Conservation (phyloP, 53 echinoderm and acorn worm species). For the Paelopatides confundens region DNA sequence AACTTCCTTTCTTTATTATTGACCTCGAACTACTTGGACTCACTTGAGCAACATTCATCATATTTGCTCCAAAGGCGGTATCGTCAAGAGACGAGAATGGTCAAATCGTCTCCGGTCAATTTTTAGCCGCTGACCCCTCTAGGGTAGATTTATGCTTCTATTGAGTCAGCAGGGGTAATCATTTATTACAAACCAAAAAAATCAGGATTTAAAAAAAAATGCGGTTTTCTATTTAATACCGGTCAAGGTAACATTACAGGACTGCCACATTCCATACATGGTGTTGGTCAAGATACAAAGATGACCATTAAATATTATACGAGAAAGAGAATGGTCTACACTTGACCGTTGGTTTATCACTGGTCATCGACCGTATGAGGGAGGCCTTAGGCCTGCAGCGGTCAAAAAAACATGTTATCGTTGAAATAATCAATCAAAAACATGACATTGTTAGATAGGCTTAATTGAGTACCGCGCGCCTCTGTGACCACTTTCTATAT, state of each 20-base stretch:
- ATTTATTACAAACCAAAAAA: not conserved
- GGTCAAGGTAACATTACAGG: constrained; percentile 36
- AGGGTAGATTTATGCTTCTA: constrained; percentile 18
- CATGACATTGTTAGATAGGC: too few species aligned
- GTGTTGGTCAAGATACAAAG: not conserved
- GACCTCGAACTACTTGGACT: not conserved
- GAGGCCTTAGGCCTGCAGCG: too few species aligned
- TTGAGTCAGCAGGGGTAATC: constrained; percentile 33
- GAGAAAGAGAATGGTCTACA: not conserved
- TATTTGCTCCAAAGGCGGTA: not conserved
- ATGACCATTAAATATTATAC: not conserved
- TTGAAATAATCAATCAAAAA: too few species aligned
- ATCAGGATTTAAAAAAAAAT: not conserved
- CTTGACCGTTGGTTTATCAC: too few species aligned
- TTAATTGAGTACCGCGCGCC: too few species aligned
- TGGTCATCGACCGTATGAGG: too few species aligned
- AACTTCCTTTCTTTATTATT: too few species aligned
- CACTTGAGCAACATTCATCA: constrained; percentile 9
- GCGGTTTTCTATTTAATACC: not conserved
- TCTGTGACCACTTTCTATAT: too few species aligned
- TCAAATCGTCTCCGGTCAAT: too few species aligned
- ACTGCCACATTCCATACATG: constrained; percentile 37
- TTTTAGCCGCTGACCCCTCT: constrained; percentile 14
- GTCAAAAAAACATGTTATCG: too few species aligned
- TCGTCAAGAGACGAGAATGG: too few species aligned